phyloP scores from a whole-genome alignment of 2,888 invertebrate species.

The Baronia brevicornis region DNA sequence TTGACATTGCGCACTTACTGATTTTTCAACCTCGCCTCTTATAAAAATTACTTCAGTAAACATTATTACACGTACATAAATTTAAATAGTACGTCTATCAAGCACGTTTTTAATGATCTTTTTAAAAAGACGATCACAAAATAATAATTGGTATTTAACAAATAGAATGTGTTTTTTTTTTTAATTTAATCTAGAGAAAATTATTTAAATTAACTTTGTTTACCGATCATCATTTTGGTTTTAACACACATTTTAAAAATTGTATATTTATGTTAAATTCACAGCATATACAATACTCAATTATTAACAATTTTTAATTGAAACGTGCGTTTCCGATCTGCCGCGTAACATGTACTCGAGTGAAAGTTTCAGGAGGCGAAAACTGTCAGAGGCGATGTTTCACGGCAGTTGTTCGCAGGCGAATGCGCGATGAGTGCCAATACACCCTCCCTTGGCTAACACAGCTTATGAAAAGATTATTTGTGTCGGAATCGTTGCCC shows the following conservation, averaged over 20 bases:
- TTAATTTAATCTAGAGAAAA: too few relatives aligned
- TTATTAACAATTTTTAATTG: constrained; percentile 6
- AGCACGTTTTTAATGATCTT: too few relatives aligned
- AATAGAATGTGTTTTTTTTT: too few relatives aligned
- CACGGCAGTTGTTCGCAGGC: constrained; percentile 43
- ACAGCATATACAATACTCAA: too few relatives aligned
- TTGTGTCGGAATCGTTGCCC: constrained; percentile 19
- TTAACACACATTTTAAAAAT: too few relatives aligned
- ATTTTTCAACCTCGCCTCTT: constrained; percentile 55
- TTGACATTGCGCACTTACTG: constrained; percentile 68
- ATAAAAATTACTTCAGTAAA: constrained; percentile 43
- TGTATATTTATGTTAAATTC: too few relatives aligned
- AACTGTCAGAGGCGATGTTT: constrained; percentile 36
- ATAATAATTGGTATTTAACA: too few relatives aligned
- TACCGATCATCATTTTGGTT: too few relatives aligned
- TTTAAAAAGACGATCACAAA: too few relatives aligned
- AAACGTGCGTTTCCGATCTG: constrained; percentile 6
- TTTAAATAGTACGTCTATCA: too few relatives aligned
- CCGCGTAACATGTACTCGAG: constrained; percentile 24
- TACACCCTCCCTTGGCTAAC: constrained; percentile 31
- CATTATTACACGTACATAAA: constrained; percentile 14
- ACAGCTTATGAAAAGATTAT: constrained; percentile 20
- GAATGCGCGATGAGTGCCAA: constrained; percentile 40
- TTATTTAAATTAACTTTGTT: too few relatives aligned
- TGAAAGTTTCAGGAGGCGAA: constrained; percentile 45